These are phyloP conservation scores for Melieria picta DNA, from an alignment of 2,888 invertebrate species.

Conservation along the genomic window DNA sequence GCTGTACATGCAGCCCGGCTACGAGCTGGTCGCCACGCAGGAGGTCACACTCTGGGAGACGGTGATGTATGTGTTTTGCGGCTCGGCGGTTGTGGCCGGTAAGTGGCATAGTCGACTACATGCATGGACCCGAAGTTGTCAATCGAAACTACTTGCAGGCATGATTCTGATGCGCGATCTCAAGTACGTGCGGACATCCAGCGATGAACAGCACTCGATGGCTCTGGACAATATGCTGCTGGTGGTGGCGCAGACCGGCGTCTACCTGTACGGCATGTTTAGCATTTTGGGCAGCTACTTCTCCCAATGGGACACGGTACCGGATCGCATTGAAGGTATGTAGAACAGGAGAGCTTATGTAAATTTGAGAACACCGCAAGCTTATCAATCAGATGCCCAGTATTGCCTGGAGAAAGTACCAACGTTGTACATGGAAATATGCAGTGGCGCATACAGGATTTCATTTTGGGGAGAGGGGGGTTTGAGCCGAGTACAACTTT, in stretches of 20 bases:
- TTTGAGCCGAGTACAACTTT: too few species aligned
- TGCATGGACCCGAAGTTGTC: neutral
- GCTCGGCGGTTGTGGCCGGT: constrained; percentile 70
- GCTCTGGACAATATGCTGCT: constrained; percentile 81
- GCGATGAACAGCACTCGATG: constrained; percentile 67
- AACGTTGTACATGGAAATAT: too few species aligned
- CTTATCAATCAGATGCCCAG: neutral
- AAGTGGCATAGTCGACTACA: constrained; percentile 1
- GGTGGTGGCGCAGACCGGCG: constrained; percentile 89
- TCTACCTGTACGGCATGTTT: constrained; percentile 88
- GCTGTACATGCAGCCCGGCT: constrained; percentile 73
- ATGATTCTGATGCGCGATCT: constrained; percentile 74
- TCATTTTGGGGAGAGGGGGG: too few species aligned
- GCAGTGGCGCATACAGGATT: too few species aligned
- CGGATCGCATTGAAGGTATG: constrained; percentile 67
- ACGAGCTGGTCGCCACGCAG: constrained; percentile 74
- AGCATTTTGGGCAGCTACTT: constrained; percentile 76
- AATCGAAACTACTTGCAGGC: constrained; percentile 58
- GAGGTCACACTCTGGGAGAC: constrained; percentile 83
- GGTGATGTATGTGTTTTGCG: constrained; percentile 76
- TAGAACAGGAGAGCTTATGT: neutral
- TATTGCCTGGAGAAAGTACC: neutral
- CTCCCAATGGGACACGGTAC: constrained; percentile 62
- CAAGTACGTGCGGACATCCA: constrained; percentile 70
- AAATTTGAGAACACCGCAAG: neutral